Base-by-base conservation (phyloP, 2,797 vertebrate species). In the Spinus olivaceus region DNA sequence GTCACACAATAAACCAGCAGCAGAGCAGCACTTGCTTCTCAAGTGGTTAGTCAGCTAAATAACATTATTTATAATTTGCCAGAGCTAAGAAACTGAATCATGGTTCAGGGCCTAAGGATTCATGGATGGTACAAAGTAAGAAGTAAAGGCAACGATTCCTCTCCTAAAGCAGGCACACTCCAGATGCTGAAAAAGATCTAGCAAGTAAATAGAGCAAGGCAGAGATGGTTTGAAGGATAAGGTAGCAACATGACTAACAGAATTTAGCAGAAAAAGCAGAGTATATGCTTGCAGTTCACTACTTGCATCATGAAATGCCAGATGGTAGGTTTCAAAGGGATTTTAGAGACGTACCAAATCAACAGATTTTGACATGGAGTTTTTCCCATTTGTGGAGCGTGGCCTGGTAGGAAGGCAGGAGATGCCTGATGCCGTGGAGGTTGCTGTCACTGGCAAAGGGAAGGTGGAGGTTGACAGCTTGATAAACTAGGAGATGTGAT, bases 321-420 rank as follows among this genome's bases (percentile, higher is more conserved):
- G 96, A 97, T 97, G 95, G 96, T 94, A 72, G 86, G 83, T 97
- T 95, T 96, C 94, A 94, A 94, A 88, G 83, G 94, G 83, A 96
- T 94, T 96, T 95, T 79, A 86, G 90, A 90, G 90, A 97, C 33
- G 70, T 73, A 92, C 92, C 95, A 88, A 93, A 88, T 93, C 81
- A 95, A 96, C 93, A 93, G 92, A 96, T 95, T 97, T 77, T 93
- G 92, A 94, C 83, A 92, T 79, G 83, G 86, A 97, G 92, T 91
- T 95, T 92, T 96, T 95, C 92, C 92, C 81, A 42, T 95, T 80
- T 92, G 87, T 92, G 82, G 88, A 94, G 86, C 59, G 61, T 93
- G 95, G 90, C 87, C 94, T 91, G 70, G 72, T 92, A 65, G 82
- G 83, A 85, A 88, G 80, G 89, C 91, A 92, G 70, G 81, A 95